Percentiles rank a stretch among this genome's conserved stretches.
These are phyloP conservation scores for Diorhabda carinulata DNA, from an alignment of 1,140 invertebrate genomes.

Conservation along the genomic window DNA sequence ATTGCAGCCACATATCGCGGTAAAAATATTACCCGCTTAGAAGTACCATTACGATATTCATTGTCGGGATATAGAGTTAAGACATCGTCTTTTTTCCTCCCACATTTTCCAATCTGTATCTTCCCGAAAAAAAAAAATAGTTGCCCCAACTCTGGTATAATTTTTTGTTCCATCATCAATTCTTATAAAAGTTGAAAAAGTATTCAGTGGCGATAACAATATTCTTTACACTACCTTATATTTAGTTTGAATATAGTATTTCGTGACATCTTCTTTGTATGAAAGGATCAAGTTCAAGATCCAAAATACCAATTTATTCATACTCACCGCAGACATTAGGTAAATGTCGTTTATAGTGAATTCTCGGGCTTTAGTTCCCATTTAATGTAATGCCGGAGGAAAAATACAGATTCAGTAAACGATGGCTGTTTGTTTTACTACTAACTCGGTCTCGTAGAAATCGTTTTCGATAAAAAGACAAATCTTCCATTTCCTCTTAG, in stretches of 20 bases:
- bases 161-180: too few species aligned
- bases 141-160: too few species aligned
- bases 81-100: too few species aligned
- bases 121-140: too few species aligned
- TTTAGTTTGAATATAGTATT: too few species aligned
- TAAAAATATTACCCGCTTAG: slow-evolving; percentile 15
- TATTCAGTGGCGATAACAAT: too few species aligned
- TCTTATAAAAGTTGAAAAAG: too few species aligned
- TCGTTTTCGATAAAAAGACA: slow-evolving; percentile 1
- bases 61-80: too few species aligned
- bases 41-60: background rate
- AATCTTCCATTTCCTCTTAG: background rate
- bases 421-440: background rate
- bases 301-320: background rate
- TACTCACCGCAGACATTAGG: slow-evolving; percentile 2
- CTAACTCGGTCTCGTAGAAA: background rate
- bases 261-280: too few species aligned
- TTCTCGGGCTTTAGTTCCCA: background rate
- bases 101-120: too few species aligned
- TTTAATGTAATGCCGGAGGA: background rate
- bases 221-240: too few species aligned
- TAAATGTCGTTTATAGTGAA: background rate
- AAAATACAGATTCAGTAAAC: background rate
- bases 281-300: too few species aligned
- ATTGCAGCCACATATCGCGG: slow-evolving; percentile 10